Evolutionary conservation across 2,888 invertebrate species (phyloP).

Genomic region (Sturmia bella): DNA sequence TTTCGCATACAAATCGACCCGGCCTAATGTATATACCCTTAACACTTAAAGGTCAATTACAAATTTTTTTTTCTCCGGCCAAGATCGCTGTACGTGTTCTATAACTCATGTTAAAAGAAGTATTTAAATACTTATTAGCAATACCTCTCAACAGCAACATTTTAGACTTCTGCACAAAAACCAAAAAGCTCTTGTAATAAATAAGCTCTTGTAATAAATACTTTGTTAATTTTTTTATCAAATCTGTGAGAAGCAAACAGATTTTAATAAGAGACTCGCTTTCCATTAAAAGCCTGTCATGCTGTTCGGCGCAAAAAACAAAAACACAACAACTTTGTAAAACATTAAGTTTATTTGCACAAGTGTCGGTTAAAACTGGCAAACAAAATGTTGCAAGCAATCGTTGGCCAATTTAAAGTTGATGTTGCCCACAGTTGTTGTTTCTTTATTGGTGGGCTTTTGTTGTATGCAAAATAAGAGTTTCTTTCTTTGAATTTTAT

Average conservation of each 20-base stretch:
- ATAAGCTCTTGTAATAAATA: too few species aligned
- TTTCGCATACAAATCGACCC: too few species aligned
- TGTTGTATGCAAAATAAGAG: slow-evolving; percentile 35
- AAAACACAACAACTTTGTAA: not conserved
- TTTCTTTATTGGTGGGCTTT: slow-evolving; percentile 49
- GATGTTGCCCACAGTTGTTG: not conserved
- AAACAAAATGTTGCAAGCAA: slow-evolving; percentile 11
- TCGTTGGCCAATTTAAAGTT: not conserved
- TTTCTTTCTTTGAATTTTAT: slow-evolving; percentile 38
- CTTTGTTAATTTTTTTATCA: not conserved
- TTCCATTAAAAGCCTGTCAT: slow-evolving; percentile 42
- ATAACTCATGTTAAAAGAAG: too few species aligned
- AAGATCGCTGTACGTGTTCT: too few species aligned
- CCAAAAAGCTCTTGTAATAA: too few species aligned
- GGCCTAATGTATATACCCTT: too few species aligned
- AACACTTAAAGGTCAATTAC: too few species aligned
- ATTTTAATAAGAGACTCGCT: slow-evolving; percentile 35
- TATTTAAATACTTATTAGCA: too few species aligned
- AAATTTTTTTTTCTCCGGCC: too few species aligned
- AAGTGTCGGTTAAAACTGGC: slow-evolving; percentile 39
- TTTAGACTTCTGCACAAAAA: too few species aligned
- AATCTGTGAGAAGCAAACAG: not conserved
- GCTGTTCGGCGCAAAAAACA: not conserved
- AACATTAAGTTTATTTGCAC: slow-evolving; percentile 41
- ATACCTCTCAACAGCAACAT: too few species aligned